Conservation (phyloP, 2,797 vertebrate species). For the Periparus ater region DNA sequence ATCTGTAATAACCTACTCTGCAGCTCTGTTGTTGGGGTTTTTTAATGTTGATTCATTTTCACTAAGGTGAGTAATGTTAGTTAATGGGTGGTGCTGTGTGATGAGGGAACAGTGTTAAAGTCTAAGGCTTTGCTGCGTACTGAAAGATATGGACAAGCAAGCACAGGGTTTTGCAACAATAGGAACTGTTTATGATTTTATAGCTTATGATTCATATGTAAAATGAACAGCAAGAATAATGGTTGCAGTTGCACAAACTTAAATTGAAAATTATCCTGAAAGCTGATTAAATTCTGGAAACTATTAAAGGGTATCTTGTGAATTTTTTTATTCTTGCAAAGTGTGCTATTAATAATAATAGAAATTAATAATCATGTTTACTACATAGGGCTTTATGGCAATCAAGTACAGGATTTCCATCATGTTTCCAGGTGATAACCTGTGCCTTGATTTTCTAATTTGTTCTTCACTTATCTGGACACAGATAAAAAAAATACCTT, state of each 20-base stretch:
- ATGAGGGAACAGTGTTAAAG: not conserved
- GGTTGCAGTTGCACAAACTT: not conserved
- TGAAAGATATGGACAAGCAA: not conserved
- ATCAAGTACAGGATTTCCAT: not conserved
- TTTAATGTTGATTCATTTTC: not conserved
- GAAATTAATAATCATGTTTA: conserved; percentile 5
- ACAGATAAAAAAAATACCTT: not conserved
- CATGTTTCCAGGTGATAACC: not conserved
- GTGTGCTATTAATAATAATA: not conserved
- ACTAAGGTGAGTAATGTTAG: conserved; percentile 1
- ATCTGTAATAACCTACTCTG: not conserved
- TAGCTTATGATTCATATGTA: not conserved
- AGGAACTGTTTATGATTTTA: not conserved
- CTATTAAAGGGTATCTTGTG: not conserved
- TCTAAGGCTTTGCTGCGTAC: not conserved
- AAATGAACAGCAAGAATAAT: not conserved
- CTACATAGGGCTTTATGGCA: not conserved
- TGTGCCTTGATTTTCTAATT: not conserved
- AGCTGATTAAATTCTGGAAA: conserved; percentile 16
- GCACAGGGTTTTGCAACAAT: not conserved
- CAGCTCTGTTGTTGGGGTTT: not conserved
- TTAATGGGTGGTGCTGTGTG: not conserved
- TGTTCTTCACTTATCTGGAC: not conserved
- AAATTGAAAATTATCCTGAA: not conserved
- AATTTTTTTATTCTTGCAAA: not conserved